Percentiles rank a stretch among this genome's conserved stretches.
Evolutionary conservation across 2,797 vertebrate genomes (phyloP).

Genomic region (Pangasius djambal): DNA sequence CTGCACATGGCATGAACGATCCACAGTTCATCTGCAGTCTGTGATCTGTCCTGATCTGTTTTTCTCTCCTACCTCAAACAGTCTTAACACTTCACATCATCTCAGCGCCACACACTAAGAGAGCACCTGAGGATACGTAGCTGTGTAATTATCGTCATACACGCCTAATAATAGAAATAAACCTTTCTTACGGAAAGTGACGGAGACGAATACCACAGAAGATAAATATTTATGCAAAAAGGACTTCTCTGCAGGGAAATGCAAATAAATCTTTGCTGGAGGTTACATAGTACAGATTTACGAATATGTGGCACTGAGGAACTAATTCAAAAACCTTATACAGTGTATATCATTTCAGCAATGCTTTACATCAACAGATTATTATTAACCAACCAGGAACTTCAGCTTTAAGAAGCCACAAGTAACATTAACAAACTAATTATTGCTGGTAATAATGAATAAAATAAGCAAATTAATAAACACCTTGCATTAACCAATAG

Average conservation of each 20-base stretch:
- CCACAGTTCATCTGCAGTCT: not conserved
- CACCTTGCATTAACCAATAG: too few relatives aligned
- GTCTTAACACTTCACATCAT: not conserved
- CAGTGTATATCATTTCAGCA: not conserved
- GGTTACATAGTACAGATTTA: too few relatives aligned
- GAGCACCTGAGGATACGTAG: not conserved
- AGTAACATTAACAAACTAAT: not conserved
- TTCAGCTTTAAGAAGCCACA: not conserved
- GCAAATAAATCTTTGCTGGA: not conserved
- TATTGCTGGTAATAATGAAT: not conserved
- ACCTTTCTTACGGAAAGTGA: not conserved
- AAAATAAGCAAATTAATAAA: not conserved
- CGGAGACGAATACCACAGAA: not conserved
- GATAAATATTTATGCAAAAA: not conserved
- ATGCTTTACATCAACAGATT: not conserved
- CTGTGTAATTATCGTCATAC: not conserved
- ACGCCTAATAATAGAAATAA: constrained; percentile 7
- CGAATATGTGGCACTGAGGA: not conserved
- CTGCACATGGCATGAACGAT: not conserved
- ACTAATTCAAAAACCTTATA: not conserved
- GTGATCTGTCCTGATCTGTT: too few relatives aligned
- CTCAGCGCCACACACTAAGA: not conserved
- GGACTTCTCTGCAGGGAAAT: not conserved
- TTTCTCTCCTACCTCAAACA: not conserved
- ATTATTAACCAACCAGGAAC: not conserved